Evolutionary conservation across 2,113 vertebrate species (phyloP), one percentile per base, ranked within the genome.

Genomic region (Tychaedon coryphoeus): DNA sequence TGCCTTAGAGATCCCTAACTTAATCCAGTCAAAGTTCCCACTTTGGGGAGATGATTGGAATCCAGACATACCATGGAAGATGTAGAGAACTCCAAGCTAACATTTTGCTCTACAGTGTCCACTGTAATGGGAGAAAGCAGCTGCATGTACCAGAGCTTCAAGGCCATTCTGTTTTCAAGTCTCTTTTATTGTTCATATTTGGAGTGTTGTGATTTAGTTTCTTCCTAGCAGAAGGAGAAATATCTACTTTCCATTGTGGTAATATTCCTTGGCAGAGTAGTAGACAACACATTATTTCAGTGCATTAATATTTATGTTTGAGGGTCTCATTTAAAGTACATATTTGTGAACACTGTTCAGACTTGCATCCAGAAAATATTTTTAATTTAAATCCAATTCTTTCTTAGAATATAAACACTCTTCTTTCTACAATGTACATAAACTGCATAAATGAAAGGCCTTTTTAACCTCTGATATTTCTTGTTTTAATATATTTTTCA

Each of bases 291-390:
- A 69, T 50, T 62, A 62, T 22, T 92, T 78, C 40, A 64, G 14
- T 33, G 36, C 16, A 87, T 92, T 93, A 89, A 82, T 85, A 86
- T 91, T 94, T 92, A 90, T 58, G 65, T 93, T 70, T 86, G 58
- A 92, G 60, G 42, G 93, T 93, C 85, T 86, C 75, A 76, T 57
- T 96, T 90, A 67, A 84, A 90, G 66, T 34, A 42, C 2, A 13
- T 50, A 18, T 76, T 82, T 83, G 50, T 86, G 58, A 92, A 66
- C 0, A 0, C 3, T 83, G 66, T 60, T 94, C 50, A 90, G 74
- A 88, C 74, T 95, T 82, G 82, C 34, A 70, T 82, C 24, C 33
- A 82, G 45, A 82, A 71, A 90, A 86, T 57, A 61, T 87, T 87
- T 94, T 81, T 29, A 62, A 92, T 79, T 95, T 67, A 85, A 91